Base-by-base conservation (phyloP, 1,140 invertebrate genomes). In the Sycobia sp. region DNA sequence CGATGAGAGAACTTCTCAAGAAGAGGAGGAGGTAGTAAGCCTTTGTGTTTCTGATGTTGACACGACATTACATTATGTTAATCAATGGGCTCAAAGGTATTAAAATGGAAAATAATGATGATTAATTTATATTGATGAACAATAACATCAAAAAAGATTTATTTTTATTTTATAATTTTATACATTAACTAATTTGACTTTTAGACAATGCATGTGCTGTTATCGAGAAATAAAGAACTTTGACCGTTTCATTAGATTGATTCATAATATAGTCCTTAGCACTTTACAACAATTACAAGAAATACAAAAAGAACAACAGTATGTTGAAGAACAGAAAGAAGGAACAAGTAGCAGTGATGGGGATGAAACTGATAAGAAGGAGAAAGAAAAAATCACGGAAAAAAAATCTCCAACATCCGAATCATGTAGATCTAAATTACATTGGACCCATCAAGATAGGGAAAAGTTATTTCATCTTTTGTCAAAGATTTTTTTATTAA, bases 151-250 rank as follows among this genome's bases (percentile, higher is more conserved):
- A n/a, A n/a, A n/a, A 32, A 55, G 47, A 29, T 18, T 22, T 43
- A n/a, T n/a, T 46, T 27, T 41, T 18, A 34, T n/a, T 25, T 3
- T 51, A 29, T 29, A 1, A 51, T 36, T 53, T 36, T 47, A 23
- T 46, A 54, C 54, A 32, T 46, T 47, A 49, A 39, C 4, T 44
- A 34, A 54, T 67, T n/a, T n/a, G n/a, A n/a, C n/a, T 87, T 84
- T 67, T 76, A 90, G 91, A 72, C 93, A 95, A 83, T 96, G 94
- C 76, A 93, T 94, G 88, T 95, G 93, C 79, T 93, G 92, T 81
- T 95, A 93, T 79, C 87, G 93, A 65, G 93, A 95, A 81, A 85
- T 87, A 55, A 94, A 94, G 78, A 95, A 95, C 75, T 92, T 94
- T 82, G 93, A 95, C 77, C 85, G 92, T 68, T 92, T 95, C 71